Conservation (phyloP, 2,888 invertebrate genomes). For the Cantharis rustica region DNA sequence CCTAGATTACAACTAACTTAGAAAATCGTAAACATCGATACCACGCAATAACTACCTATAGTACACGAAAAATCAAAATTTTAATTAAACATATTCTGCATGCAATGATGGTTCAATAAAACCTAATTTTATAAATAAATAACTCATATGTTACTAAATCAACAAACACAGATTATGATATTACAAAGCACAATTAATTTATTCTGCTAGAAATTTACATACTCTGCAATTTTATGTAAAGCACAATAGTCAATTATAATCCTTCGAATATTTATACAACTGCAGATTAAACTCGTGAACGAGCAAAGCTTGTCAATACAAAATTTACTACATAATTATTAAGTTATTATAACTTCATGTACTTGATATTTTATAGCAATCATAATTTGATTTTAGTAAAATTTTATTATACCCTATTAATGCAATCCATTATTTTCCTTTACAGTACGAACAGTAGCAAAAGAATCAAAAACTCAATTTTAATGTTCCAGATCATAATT, state of each 20-base stretch:
- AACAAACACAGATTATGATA: constrained; percentile 1
- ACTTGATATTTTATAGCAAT: not conserved
- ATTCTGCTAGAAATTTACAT: constrained; percentile 28
- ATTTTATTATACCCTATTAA: not conserved
- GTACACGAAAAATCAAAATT: not conserved
- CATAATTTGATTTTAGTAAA: not conserved
- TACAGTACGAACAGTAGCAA: not conserved
- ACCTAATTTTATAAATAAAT: not conserved
- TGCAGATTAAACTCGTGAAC: constrained; percentile 13
- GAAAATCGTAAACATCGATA: not conserved
- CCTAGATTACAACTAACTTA: not conserved
- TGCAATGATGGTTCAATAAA: not conserved
- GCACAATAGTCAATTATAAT: constrained; percentile 44
- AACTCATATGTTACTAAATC: not conserved
- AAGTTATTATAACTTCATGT: not conserved
- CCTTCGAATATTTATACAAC: constrained; percentile 43
- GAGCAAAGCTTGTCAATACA: constrained; percentile 10
- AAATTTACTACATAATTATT: constrained; percentile 8
- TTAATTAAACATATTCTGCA: not conserved
- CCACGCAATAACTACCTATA: no score
- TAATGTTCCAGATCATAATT: not conserved
- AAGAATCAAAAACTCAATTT: not conserved
- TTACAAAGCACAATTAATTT: constrained; percentile 32
- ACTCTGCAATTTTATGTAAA: constrained; percentile 27
- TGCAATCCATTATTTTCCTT: not conserved